Evolutionary conservation across 2,113 vertebrate species (phyloP), one percentile per base, ranked within the genome.

Genomic region (Vulpes vulpes): DNA sequence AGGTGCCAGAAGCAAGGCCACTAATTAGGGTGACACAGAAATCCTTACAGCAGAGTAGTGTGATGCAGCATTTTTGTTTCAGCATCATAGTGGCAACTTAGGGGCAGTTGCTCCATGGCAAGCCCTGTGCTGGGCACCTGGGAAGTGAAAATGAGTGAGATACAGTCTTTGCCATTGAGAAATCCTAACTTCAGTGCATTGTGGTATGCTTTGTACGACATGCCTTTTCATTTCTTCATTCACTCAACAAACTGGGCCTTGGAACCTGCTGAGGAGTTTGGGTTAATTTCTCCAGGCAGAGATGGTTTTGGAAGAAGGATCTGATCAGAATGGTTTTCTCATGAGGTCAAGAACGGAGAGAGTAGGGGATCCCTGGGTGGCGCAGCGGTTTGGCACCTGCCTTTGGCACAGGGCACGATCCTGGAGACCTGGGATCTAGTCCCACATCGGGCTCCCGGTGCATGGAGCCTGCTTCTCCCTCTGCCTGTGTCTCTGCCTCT

Each of bases 171-270:
- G 35, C 60, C 1, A 0, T 4, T n/a, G 5, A 51, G 20, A 2
- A 38, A 22, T 14, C 43, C 65, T 38, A 71, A 23, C 38, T 62
- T n/a, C 35, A 32, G 57, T 51, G 25, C 43, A 12, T 8, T 51
- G 19, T 7, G 35, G 8, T 38, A 23, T n/a, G 12, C 55, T 73
- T 38, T 86, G 59, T 92, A 51, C 80, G 59, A 38, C 23, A 27
- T 53, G 30, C 17, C 69, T 79, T 73, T 85, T 74, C 60, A 17
- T 80, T 94, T 57, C 80, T 91, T 92, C 71, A 30, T 59, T 95
- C 71, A 76, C 9, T 93, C 78, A 91, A 32, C 91, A 96, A 64
- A 81, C 57, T 83, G 79, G 32, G 38, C 62, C 49, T 53, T 65
- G 32, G 11, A 38, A 3, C 53, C 67, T 84, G 51, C 25, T 62